Evolutionary conservation across 2,113 vertebrate species (phyloP), one percentile per base, ranked within the genome.

Genomic region (Taurulus bubalis): DNA sequence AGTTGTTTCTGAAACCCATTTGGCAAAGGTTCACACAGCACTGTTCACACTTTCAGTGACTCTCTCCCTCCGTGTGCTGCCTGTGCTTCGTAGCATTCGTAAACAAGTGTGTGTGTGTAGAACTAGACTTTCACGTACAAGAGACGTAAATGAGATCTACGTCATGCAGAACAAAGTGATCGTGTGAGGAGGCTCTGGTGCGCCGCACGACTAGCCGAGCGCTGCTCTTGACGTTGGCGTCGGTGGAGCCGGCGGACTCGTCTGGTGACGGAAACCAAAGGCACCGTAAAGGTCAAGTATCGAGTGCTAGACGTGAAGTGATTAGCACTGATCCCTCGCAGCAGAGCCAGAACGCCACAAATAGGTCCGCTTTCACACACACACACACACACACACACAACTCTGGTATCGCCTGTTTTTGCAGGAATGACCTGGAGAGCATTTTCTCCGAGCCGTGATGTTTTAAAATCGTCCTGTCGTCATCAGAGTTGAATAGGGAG

Each of bases 311-410:
- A 26, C 66, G 30, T 62, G 45, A 62, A 67, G 36, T 75, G 45
- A 63, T 71, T 51, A 38, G 51, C 51, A 9, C 62, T 80, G 83
- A 78, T 56, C 74, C 51, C 24, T 60, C 40, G 15, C 36, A 51
- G 49, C 11, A 15, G 14, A 71, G 71, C 64, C 30, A 11, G 58
- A 84, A 75, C 74, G 56, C 72, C 70, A 66, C 42, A 73, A 90
- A 60, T 82, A 78, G 66, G 71, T 84, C 82, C 86, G 58, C 85
- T 77, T 86, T 90, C n/a, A 68, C 74, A 77, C 75, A 75, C 3
- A 59, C 42, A 32, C 30, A 32, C 2, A 32, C 30, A 4, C 30
- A 32, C 12, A 34, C 34, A 34, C 22, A 14, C 74, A 40, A 47
- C 45, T 77, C 47, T 64, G 59, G 47, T 69, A 81, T 18, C 64